Base-by-base conservation (phyloP, 2,888 invertebrate genomes). In the Conchocele bisecta region DNA sequence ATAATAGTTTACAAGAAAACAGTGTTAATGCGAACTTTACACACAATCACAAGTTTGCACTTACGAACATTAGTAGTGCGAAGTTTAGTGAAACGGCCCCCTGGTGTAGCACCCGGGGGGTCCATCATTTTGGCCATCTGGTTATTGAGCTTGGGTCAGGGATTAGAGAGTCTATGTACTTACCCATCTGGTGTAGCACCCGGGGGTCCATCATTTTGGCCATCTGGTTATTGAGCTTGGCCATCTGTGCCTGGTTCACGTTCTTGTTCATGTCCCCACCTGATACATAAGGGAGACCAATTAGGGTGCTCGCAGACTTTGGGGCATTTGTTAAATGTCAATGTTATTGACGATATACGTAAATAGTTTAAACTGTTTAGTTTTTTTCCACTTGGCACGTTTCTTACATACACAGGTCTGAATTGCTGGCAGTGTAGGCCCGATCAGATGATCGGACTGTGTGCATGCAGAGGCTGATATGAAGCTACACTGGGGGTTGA, bases 191-290 rank as follows among this genome's bases (percentile, higher is more conserved):
- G 87, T 99, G 98, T 54, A 99, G 93, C 81, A 99, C 97, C 68
- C 98, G 93, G 0, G 99, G 99, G 92, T 99, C 99, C 96, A 99
- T 99, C 98, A 99, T 98, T 92, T 97, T 98, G 6, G 99, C 98
- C 98, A 99, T 99, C 93, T 99, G 98, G 92, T 98, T 98, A 92
- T 99, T 99, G 11, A 99, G 93, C 92, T 98, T 98, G 0, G 97
- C 97, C 98, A 99, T 99, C 93, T 99, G 99, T 35, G 95, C 95
- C 81, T 97, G 98, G 92, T 99, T 99, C 0, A 99, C 98, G 92
- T 99, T 99, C 92, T 98, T 99, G 3, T 97, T 95, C 95, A 99
- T 98, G 90, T 99, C 99, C 37, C 99, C 99, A 65, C 98, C 76
- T 73, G 48, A n/a, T 61, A 61, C 41, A 26, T 31, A 31, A 42